A percentile compares a stretch with the other conserved stretches of the same genome.
Evolutionary conservation across 2,888 invertebrate genomes (phyloP).

Genomic region (Nomada fabriciana): DNA sequence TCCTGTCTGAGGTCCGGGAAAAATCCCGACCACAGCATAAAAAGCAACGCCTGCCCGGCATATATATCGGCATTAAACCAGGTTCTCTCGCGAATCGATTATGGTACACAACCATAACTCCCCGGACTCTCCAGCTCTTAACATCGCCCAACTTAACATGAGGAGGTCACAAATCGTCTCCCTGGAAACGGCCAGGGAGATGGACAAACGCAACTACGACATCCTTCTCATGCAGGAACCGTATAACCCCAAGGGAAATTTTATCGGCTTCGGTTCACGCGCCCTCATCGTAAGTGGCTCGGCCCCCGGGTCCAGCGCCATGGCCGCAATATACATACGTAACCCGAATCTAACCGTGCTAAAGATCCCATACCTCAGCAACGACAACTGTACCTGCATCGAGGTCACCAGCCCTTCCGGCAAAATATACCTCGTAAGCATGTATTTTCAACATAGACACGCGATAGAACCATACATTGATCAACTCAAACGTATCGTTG

Average conservation of each 20-base stretch:
- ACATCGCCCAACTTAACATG: background rate
- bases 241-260: background rate
- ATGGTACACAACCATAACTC: too few species aligned
- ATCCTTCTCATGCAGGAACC: constrained; percentile 8
- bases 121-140: too few species aligned
- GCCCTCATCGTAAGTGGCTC: background rate
- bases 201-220: background rate
- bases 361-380: background rate
- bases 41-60: too few species aligned
- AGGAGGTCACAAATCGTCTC: constrained; percentile 2
- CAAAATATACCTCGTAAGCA: background rate
- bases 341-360: background rate
- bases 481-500: background rate
- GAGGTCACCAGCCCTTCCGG: background rate
- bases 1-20: too few species aligned
- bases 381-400: background rate
- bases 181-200: background rate
- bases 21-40: too few species aligned
- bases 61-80: too few species aligned
- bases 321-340: accelerated
- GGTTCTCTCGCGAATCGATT: too few species aligned
- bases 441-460: background rate
- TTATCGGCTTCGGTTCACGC: background rate
- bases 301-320: background rate
- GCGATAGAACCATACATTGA: background rate